phyloP scores from a whole-genome alignment of 2,888 invertebrate genomes.

The Gasteruption jaculator region DNA sequence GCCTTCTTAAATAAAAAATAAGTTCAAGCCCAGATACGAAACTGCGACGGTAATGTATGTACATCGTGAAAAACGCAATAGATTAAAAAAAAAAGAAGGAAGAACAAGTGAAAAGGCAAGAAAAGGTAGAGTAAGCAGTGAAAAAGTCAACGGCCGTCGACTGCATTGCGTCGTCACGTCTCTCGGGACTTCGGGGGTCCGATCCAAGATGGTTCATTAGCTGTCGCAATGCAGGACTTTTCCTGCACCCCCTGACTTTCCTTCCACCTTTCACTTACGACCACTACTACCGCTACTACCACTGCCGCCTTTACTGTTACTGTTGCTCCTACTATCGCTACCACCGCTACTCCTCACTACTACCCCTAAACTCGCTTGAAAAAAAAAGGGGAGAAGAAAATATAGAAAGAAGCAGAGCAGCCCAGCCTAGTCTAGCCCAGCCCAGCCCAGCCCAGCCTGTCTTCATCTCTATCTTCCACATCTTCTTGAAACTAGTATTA shows the following conservation, averaged over 20 bases:
- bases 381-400: constrained; percentile 7
- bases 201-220: constrained; percentile 51
- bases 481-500: constrained; percentile 11
- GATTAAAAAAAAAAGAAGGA: constrained; percentile 26
- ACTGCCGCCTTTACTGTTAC: no score
- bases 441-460: constrained; percentile 22
- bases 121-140: constrained; percentile 5
- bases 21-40: constrained; percentile 1
- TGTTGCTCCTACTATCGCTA: constrained; percentile 8
- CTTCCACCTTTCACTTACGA: constrained; percentile 14
- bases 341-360: constrained; percentile 13
- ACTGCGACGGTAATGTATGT: constrained; percentile 4
- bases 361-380: no score
- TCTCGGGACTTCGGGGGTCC: constrained; percentile 44
- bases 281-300: no score
- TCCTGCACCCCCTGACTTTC: constrained; percentile 22
- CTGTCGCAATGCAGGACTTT: constrained; percentile 51
- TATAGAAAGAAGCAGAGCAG: not conserved
- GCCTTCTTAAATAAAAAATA: no score
- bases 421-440: no score
- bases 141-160: constrained; percentile 23
- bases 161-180: constrained; percentile 52
- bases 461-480: constrained; percentile 13
- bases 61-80: constrained; percentile 16
- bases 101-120: constrained; percentile 22